phyloP scores from a whole-genome alignment of 2,888 invertebrate genomes.

The Melanchra persicariae region DNA sequence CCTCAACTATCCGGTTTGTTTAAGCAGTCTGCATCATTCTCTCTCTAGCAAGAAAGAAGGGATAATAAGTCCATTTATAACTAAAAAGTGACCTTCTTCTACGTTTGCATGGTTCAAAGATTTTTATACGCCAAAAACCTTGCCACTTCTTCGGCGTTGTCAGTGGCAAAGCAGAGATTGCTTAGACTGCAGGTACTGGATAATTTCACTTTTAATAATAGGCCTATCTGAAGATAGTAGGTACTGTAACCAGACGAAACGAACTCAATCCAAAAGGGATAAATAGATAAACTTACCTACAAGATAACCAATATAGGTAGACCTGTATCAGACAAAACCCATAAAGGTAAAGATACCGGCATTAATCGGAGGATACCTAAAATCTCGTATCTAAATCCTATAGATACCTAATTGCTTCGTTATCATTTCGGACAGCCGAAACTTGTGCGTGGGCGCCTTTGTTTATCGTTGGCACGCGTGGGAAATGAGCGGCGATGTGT shows the following conservation, averaged over 20 bases:
- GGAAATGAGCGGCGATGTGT: conserved; percentile 77
- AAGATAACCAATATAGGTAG: neutral
- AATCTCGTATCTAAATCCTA: conserved; percentile 49
- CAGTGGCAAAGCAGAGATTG: neutral
- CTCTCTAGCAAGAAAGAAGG: neutral
- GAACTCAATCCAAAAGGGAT: neutral
- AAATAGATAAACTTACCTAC: neutral
- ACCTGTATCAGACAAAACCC: neutral
- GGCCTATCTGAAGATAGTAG: neutral
- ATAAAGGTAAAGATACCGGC: neutral
- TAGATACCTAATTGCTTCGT: conserved; percentile 78
- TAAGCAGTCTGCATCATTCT: neutral
- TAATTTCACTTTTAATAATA: neutral
- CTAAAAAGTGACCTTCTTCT: no score
- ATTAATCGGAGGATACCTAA: conserved; percentile 22
- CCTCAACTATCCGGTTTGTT: no score
- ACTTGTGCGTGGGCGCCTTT: conserved; percentile 80
- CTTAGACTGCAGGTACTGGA: neutral
- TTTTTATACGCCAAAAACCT: no score
- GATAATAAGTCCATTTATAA: neutral
- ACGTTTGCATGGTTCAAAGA: no score
- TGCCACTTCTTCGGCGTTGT: neutral
- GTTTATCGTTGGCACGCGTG: conserved; percentile 85
- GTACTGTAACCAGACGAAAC: neutral
- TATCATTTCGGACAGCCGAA: conserved; percentile 78